These are phyloP conservation scores for Cyanocitta stelleri DNA, from an alignment of 2,113 vertebrate species.

Conservation along the genomic window DNA sequence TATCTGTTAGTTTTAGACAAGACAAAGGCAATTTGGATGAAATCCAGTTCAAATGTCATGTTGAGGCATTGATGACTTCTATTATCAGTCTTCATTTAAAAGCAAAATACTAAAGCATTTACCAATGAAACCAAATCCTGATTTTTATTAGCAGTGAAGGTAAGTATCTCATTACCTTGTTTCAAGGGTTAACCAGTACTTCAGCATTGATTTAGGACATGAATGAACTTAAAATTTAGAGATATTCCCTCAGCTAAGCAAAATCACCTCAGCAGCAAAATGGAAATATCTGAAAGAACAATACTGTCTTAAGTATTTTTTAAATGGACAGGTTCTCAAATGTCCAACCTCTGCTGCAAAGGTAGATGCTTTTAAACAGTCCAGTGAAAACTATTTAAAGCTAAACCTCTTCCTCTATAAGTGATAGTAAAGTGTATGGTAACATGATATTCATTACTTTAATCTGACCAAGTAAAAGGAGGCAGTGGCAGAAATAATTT, in stretches of 20 bases:
- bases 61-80: not conserved
- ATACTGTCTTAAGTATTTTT: not conserved
- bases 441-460: not conserved
- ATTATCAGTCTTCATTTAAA: not conserved
- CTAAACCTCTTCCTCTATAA: not conserved
- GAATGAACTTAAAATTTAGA: not conserved
- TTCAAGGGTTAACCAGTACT: not conserved
- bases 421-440: not conserved
- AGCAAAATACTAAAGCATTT: not conserved
- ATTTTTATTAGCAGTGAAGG: not conserved
- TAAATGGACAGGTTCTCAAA: not conserved
- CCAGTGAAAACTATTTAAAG: not conserved
- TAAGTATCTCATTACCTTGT: not conserved
- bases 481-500: not conserved
- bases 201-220: not conserved
- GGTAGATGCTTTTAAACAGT: not conserved
- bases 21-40: not conserved
- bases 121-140: not conserved
- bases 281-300: not conserved
- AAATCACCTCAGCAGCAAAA: not conserved
- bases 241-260: not conserved
- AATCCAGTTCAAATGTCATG: not conserved
- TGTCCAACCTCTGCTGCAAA: not conserved
- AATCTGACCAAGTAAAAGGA: not conserved
- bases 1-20: not conserved